These are phyloP conservation scores for Euura lappo DNA, from an alignment of 1,140 invertebrate species.

Conservation along the genomic window DNA sequence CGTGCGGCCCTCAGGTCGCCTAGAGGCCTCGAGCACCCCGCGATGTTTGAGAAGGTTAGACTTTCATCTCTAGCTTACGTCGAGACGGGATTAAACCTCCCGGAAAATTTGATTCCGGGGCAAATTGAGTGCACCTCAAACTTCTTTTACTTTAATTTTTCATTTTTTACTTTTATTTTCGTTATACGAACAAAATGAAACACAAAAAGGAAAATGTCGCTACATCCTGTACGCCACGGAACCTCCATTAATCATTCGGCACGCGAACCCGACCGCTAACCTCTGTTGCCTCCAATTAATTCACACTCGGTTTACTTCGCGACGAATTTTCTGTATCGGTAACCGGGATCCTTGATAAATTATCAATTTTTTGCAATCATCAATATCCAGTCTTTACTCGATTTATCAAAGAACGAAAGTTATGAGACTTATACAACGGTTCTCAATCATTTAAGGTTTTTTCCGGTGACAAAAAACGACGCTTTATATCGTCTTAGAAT, in stretches of 20 bases:
- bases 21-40: too few species aligned
- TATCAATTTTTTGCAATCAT: too few species aligned
- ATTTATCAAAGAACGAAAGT: too few species aligned
- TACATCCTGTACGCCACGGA: background rate
- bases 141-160: background rate
- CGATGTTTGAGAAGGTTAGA: background rate
- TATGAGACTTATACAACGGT: too few species aligned
- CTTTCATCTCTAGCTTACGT: background rate
- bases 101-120: background rate
- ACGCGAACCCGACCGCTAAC: background rate
- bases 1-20: too few species aligned
- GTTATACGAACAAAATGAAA: background rate
- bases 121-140: conserved; percentile 1
- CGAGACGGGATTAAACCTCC: background rate
- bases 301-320: background rate
- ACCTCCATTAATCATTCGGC: background rate
- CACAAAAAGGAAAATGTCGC: too few species aligned
- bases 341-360: too few species aligned
- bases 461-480: too few species aligned
- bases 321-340: background rate
- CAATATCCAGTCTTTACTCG: too few species aligned
- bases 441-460: too few species aligned
- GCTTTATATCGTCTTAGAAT: too few species aligned
- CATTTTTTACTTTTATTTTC: background rate
- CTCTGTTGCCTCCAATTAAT: background rate